Percentiles rank a stretch among this genome's conserved stretches.
Evolutionary conservation across 2,113 vertebrate genomes (phyloP).

Genomic region (Otus sunia): DNA sequence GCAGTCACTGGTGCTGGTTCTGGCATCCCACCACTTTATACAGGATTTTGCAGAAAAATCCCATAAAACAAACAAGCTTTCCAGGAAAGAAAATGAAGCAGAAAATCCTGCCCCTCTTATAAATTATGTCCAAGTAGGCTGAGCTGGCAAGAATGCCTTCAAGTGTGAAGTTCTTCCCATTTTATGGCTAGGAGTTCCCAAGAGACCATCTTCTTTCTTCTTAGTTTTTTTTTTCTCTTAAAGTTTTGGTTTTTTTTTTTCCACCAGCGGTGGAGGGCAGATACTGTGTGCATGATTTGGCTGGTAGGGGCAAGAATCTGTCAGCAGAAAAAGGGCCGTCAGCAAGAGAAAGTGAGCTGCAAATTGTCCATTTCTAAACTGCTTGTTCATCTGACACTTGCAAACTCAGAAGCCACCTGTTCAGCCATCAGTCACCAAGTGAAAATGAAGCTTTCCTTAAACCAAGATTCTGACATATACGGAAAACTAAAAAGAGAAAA

Average conservation of each 20-base stretch:
- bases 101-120: constrained; percentile 22
- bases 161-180: constrained; percentile 31
- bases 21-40: neutral
- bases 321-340: constrained; percentile 71
- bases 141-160: constrained; percentile 58
- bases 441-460: constrained; percentile 84
- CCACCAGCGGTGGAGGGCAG: neutral
- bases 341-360: constrained; percentile 78
- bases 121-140: constrained; percentile 43
- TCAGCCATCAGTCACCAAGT: constrained; percentile 83
- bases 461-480: constrained; percentile 78
- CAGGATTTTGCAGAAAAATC: neutral
- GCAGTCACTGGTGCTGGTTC: neutral
- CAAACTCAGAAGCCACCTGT: constrained; percentile 83
- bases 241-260: neutral
- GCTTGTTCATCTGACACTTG: constrained; percentile 82
- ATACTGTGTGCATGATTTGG: constrained; percentile 62
- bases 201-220: neutral
- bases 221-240: neutral
- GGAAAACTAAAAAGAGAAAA: neutral
- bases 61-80: neutral
- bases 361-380: constrained; percentile 84
- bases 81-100: constrained; percentile 15
- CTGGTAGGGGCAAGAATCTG: constrained; percentile 67
- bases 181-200: constrained; percentile 1